Evolutionary conservation across 2,888 invertebrate genomes (phyloP).

Genomic region (Oasisia sp.): DNA sequence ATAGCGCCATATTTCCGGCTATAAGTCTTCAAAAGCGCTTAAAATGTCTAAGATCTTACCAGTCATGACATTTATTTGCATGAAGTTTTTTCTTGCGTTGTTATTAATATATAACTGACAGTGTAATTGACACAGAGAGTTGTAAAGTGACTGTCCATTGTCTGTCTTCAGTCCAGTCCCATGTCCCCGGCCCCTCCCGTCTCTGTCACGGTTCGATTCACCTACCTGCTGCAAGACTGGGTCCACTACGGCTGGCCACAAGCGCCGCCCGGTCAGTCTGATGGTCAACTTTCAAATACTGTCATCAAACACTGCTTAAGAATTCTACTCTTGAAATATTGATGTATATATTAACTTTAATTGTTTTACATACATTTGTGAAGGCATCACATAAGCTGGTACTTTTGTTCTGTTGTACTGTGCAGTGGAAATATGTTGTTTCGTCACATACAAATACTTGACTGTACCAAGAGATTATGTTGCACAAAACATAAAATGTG

Average conservation of each 20-base stretch:
- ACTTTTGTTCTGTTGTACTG: background rate
- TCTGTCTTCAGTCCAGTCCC: slow-evolving; percentile 64
- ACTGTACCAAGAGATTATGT: no score
- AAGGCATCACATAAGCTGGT: background rate
- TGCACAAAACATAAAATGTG: no score
- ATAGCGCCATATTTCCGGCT: no score
- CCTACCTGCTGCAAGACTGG: slow-evolving; percentile 73
- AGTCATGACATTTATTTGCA: no score
- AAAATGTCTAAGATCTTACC: no score
- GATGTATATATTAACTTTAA: background rate
- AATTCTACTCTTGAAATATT: background rate
- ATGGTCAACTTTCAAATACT: background rate
- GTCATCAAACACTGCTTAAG: background rate
- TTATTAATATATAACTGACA: background rate
- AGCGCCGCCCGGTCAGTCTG: slow-evolving; percentile 56
- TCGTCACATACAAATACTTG: background rate
- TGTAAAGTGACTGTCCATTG: background rate
- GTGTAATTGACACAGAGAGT: background rate
- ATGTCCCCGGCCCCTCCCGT: slow-evolving; percentile 70
- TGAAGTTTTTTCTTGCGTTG: no score
- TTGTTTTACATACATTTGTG: background rate
- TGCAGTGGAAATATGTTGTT: background rate
- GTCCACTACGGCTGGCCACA: slow-evolving; percentile 64
- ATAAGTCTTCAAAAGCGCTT: no score
- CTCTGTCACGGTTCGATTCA: slow-evolving; percentile 79